Base-by-base conservation (phyloP, 2,797 vertebrate species). In the Brachymystax lenok region DNA sequence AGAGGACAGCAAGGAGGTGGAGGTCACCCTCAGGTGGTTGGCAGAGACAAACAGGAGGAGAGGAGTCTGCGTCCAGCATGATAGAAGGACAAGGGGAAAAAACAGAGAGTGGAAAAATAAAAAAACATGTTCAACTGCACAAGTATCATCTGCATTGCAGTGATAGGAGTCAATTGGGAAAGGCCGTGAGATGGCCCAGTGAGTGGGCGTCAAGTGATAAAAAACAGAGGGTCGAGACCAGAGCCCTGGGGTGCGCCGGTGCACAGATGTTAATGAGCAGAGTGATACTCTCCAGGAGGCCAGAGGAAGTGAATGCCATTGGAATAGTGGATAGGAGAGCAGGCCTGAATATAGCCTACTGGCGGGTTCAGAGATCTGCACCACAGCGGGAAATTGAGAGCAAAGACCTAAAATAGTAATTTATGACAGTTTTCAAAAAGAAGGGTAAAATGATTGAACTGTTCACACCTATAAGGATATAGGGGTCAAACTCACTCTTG, bases 221-320 rank as follows among this genome's bases (percentile, higher is more conserved):
- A 80, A 80, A 79, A 85, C 76, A 76, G 35, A 77, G 72, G 40
- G 14, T 66, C 67, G 14, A 84, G 76, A 83, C 78, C 1, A 14
- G 67, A 82, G 81, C 85, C 82, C 71, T 5, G 54, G 80, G 88
- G 85, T 83, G 50, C 14, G 21, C 75, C 73, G 76, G 30, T 71
- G 75, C 73, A 78, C 80, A 80, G 79, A 90, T 88, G 88, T 90
- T 93, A 93, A 93, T 90, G 86, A 91, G 88, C 74, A 84, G 81
- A 80, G 79, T 84, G 63, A 82, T 80, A 64, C 80, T 80, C 83
- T 64, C 56, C 79, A 76, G 82, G 75, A 86, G 76, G 46, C 77
- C 59, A 61, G 71, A 71, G 73, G 81, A 77, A 75, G 77, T 74
- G 81, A 78, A 75, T 78, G 74, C 67, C 50, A 71, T 82, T 21